Evolutionary conservation across 2,797 vertebrate genomes (phyloP).

Genomic region (Epinephelus malabaricus): DNA sequence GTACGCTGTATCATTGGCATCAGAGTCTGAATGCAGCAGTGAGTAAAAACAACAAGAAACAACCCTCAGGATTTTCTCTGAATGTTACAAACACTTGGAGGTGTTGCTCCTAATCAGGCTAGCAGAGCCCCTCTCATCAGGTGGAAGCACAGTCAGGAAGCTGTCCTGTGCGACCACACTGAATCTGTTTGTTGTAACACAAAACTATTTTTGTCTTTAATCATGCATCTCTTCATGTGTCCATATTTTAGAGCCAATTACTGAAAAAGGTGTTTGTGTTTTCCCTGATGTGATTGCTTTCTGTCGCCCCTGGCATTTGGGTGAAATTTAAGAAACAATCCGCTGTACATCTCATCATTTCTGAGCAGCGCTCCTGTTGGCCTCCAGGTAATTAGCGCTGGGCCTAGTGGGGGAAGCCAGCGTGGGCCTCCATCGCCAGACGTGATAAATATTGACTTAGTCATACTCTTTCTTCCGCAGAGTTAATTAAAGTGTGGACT

Average conservation of each 20-base stretch:
- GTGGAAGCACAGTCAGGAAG: constrained; percentile 17
- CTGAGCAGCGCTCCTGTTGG: constrained; percentile 63
- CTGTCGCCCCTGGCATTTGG: constrained; percentile 60
- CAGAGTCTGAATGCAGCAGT: background rate
- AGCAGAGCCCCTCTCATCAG: constrained; percentile 9
- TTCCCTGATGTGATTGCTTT: constrained; percentile 68
- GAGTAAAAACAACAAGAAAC: background rate
- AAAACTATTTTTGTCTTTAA: constrained; percentile 48
- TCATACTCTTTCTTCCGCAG: constrained; percentile 72
- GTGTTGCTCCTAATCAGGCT: constrained; percentile 29
- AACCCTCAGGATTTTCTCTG: background rate
- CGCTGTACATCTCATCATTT: constrained; percentile 64
- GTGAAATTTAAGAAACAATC: constrained; percentile 73
- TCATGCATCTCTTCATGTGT: constrained; percentile 56
- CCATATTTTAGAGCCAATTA: constrained; percentile 57
- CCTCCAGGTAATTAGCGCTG: constrained; percentile 83
- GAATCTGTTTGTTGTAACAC: constrained; percentile 1
- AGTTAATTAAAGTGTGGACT: constrained; percentile 83
- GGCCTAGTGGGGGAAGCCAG: constrained; percentile 66
- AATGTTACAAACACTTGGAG: constrained; percentile 36
- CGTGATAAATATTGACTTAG: constrained; percentile 84
- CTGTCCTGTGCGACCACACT: background rate
- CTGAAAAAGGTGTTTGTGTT: constrained; percentile 46
- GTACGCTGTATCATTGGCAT: background rate
- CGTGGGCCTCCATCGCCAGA: constrained; percentile 69